Conservation (phyloP, 2,888 invertebrate species). For the Rhogogaster chlorosoma region DNA sequence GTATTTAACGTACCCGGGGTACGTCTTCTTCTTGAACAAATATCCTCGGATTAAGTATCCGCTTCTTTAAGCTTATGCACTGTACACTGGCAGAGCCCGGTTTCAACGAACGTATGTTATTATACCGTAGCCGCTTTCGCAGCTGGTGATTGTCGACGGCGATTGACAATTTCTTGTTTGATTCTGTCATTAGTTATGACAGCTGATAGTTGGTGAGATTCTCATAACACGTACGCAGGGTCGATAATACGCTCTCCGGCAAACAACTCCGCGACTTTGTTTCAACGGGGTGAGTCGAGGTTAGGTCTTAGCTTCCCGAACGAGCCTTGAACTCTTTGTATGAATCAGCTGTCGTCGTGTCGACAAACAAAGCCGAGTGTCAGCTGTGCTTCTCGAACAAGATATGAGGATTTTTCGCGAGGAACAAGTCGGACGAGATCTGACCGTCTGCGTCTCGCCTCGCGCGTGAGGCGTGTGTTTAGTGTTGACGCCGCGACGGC, state of each 20-base stretch:
- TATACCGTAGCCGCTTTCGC: not conserved
- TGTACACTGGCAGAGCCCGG: too few relatives aligned
- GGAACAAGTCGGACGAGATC: not conserved
- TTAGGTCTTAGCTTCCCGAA: not conserved
- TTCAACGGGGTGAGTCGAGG: not conserved
- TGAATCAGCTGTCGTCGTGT: not conserved
- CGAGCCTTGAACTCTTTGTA: not conserved
- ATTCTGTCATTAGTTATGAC: not conserved
- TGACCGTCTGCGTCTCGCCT: not conserved
- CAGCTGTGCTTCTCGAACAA: not conserved
- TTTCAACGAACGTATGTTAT: not conserved
- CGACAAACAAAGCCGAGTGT: not conserved
- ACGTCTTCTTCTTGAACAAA: not conserved
- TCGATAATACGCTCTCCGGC: not conserved
- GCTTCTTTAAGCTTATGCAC: too few relatives aligned
- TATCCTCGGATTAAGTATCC: too few relatives aligned
- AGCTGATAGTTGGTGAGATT: not conserved
- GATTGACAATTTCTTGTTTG: not conserved
- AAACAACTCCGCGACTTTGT: not conserved
- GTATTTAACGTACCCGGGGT: not conserved
- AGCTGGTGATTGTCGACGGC: not conserved
- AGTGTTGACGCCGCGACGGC: not conserved
- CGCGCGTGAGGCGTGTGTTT: slow-evolving; percentile 11
- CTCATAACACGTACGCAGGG: not conserved
- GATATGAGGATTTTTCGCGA: not conserved